Percentiles rank a stretch among this genome's conserved stretches.
Evolutionary conservation across 2,888 invertebrate species (phyloP).

Genomic region (Lycaena phlaeas): DNA sequence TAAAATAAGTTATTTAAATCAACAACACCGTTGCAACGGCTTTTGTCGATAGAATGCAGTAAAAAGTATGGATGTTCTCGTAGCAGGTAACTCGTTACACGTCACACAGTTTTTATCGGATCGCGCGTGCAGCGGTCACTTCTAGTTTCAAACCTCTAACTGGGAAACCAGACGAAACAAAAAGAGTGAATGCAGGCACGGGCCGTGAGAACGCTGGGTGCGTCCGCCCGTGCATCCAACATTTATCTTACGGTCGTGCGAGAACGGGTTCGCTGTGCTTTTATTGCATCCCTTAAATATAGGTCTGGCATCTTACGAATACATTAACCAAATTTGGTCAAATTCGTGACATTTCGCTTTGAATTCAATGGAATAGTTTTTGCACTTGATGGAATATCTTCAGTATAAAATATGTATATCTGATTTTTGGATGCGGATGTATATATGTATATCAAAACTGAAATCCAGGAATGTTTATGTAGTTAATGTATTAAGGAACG

Average conservation of each 20-base stretch:
- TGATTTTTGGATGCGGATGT: too few species aligned
- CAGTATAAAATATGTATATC: too few species aligned
- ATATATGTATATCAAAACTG: too few species aligned
- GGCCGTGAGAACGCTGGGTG: slow-evolving; percentile 68
- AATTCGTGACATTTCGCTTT: too few species aligned
- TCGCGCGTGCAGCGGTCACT: slow-evolving; percentile 60
- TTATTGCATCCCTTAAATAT: slow-evolving; percentile 71
- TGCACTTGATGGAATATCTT: too few species aligned
- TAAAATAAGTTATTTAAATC: slow-evolving; percentile 10
- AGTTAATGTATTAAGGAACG: too few species aligned
- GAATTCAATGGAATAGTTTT: too few species aligned
- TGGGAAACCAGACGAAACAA: slow-evolving; percentile 63
- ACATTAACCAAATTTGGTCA: background rate
- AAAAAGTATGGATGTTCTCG: slow-evolving; percentile 28
- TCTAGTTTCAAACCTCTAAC: slow-evolving; percentile 63
- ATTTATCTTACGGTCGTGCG: slow-evolving; percentile 72
- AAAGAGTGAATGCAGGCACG: slow-evolving; percentile 61
- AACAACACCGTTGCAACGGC: slow-evolving; percentile 23
- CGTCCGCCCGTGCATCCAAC: slow-evolving; percentile 47
- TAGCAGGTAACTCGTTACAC: slow-evolving; percentile 40
- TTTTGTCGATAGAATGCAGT: slow-evolving; percentile 28
- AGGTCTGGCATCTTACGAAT: slow-evolving; percentile 34
- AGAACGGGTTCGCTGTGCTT: slow-evolving; percentile 65
- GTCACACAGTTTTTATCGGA: slow-evolving; percentile 54
- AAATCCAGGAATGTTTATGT: too few species aligned